These are phyloP conservation scores for Tachystola acroxantha DNA, from an alignment of 2,888 invertebrate species.

Conservation along the genomic window DNA sequence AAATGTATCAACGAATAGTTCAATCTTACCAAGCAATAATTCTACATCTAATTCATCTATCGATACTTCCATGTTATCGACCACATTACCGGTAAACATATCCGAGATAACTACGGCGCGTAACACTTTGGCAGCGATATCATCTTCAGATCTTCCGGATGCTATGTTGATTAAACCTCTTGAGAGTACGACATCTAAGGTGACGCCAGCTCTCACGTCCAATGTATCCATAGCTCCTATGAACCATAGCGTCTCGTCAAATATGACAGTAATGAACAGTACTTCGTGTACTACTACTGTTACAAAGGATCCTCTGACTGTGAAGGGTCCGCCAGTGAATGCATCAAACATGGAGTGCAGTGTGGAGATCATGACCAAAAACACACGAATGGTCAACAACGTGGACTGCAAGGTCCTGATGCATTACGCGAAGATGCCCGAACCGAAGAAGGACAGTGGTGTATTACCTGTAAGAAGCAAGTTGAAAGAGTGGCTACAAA, in stretches of 20 bases:
- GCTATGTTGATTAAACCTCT: background rate
- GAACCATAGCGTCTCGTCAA: slow-evolving; percentile 4
- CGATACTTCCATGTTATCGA: background rate
- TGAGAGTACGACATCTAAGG: background rate
- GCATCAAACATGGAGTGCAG: slow-evolving; percentile 43
- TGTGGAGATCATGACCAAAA: slow-evolving; percentile 49
- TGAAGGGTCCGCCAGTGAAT: slow-evolving; percentile 43
- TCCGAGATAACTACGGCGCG: background rate
- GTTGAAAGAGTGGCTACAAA: slow-evolving; percentile 51
- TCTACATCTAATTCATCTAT: too few relatives aligned
- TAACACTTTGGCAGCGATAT: background rate
- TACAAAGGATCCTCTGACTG: slow-evolving; percentile 44
- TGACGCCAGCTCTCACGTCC: too few relatives aligned
- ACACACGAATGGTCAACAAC: slow-evolving; percentile 33
- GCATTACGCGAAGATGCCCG: slow-evolving; percentile 51
- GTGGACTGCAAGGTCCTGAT: slow-evolving; percentile 50
- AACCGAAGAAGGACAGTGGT: slow-evolving; percentile 34
- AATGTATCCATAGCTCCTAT: background rate
- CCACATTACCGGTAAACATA: slow-evolving; percentile 19
- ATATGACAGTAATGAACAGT: slow-evolving; percentile 24
- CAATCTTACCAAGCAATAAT: background rate
- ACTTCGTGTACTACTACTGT: slow-evolving; percentile 37
- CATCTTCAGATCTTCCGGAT: background rate
- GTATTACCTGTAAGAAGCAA: slow-evolving; percentile 45
- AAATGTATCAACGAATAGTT: background rate